Conservation (phyloP, 2,888 invertebrate genomes). For the Adelognathus sp. region DNA sequence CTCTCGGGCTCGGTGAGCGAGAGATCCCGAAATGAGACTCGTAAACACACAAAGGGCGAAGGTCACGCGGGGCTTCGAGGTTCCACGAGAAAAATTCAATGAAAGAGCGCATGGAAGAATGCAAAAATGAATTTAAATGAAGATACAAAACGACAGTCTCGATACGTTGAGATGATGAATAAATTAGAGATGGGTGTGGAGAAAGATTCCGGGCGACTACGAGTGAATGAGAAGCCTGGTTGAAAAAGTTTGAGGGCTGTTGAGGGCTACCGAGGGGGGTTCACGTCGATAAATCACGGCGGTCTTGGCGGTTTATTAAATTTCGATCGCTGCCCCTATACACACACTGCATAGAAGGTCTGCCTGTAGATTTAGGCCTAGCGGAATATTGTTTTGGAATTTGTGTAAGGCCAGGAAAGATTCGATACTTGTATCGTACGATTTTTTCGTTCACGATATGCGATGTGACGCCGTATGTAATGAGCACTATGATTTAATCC, state of each 20-base stretch:
- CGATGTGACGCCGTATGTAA: too few relatives aligned
- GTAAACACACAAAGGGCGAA: background rate
- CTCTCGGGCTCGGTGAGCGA: background rate
- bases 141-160: background rate
- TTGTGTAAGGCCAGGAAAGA: too few relatives aligned
- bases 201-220: background rate
- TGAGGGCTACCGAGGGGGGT: background rate
- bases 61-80: background rate
- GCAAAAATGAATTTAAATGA: background rate
- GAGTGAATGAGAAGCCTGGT: background rate
- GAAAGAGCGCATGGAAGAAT: background rate
- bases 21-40: background rate
- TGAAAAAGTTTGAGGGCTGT: background rate
- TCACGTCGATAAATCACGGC: background rate
- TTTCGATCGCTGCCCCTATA: background rate
- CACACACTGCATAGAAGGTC: background rate
- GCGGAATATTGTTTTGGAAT: too few relatives aligned
- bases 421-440: too few relatives aligned
- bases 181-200: background rate
- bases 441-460: too few relatives aligned
- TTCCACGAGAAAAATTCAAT: background rate
- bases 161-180: background rate
- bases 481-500: too few relatives aligned
- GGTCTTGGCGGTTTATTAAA: background rate
- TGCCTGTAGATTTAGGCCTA: background rate